phyloP scores from a whole-genome alignment of 1,140 invertebrate genomes.

The Mycetomoellerius zeteki region DNA sequence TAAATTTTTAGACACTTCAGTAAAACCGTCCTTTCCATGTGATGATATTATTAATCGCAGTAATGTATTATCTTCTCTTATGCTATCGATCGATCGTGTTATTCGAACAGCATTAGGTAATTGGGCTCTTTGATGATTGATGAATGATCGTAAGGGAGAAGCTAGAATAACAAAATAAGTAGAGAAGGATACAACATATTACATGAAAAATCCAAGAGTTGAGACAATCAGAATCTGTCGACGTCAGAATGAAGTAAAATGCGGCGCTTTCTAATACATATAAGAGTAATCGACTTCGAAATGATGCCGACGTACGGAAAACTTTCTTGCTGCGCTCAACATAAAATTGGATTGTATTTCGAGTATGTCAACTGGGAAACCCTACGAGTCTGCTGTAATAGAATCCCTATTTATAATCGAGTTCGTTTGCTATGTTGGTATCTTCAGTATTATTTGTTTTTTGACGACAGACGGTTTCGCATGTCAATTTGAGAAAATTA shows the following conservation, averaged over 20 bases:
- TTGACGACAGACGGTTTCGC: background rate
- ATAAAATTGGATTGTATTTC: slow-evolving; percentile 83
- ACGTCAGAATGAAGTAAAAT: slow-evolving; percentile 24
- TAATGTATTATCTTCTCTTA: background rate
- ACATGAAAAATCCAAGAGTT: slow-evolving; percentile 24
- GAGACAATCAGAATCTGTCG: slow-evolving; percentile 48
- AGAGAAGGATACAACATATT: background rate
- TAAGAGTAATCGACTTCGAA: slow-evolving; percentile 62
- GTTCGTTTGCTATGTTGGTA: slow-evolving; percentile 43
- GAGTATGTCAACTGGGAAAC: slow-evolving; percentile 81
- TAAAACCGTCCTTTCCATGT: background rate
- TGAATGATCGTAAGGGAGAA: background rate
- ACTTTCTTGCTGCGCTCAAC: slow-evolving; percentile 60
- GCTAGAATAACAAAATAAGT: slow-evolving; percentile 8
- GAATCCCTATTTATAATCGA: slow-evolving; percentile 72
- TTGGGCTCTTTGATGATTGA: slow-evolving; percentile 10
- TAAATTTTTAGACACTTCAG: too few relatives aligned
- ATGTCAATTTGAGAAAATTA: slow-evolving; percentile 3
- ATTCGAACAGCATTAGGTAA: background rate
- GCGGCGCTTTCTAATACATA: slow-evolving; percentile 34
- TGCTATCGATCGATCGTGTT: background rate
- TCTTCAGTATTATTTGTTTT: slow-evolving; percentile 65
- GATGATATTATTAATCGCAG: background rate
- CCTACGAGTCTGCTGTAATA: slow-evolving; percentile 71
- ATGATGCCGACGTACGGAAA: slow-evolving; percentile 21